Conservation (phyloP, 2,888 invertebrate genomes). For the Macropis europaea region DNA sequence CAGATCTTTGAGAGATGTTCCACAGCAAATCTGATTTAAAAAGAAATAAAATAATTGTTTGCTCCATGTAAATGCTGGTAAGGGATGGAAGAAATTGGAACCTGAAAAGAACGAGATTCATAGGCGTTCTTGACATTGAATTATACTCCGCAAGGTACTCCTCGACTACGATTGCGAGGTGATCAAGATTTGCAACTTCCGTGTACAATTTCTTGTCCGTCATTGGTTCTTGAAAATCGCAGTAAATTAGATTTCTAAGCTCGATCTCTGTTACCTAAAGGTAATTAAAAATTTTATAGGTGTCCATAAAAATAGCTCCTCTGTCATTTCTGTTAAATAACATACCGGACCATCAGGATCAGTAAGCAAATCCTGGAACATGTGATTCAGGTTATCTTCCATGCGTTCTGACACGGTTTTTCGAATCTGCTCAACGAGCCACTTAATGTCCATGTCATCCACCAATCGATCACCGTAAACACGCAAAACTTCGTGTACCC, state of each 20-base stretch:
- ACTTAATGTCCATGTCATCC: slow-evolving; percentile 89
- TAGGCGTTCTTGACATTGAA: slow-evolving; percentile 97
- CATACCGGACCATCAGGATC: background rate
- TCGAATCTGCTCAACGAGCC: slow-evolving; percentile 89
- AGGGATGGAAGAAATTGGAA: slow-evolving; percentile 70
- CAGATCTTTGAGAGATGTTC: slow-evolving; percentile 96
- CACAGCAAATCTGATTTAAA: slow-evolving; percentile 89
- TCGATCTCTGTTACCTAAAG: slow-evolving; percentile 89
- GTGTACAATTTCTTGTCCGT: slow-evolving; percentile 87
- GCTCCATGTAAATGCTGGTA: background rate
- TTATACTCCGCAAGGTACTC: slow-evolving; percentile 94
- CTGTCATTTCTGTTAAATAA: too few species aligned
- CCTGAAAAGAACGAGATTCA: slow-evolving; percentile 96
- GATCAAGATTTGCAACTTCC: slow-evolving; percentile 91
- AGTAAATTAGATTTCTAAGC: slow-evolving; percentile 93
- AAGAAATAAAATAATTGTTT: background rate
- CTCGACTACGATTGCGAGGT: slow-evolving; percentile 89
- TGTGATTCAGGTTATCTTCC: slow-evolving; percentile 85
- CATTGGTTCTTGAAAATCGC: slow-evolving; percentile 96
- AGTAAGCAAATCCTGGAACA: slow-evolving; percentile 85
- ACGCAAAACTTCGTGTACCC: slow-evolving; percentile 96
- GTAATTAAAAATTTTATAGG: slow-evolving; percentile 32
- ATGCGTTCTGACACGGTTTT: slow-evolving; percentile 83
- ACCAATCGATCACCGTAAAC: slow-evolving; percentile 96
- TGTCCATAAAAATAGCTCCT: too few species aligned